These are phyloP conservation scores for Ophion obscuratus DNA, from an alignment of 2,888 invertebrate genomes.

Conservation along the genomic window DNA sequence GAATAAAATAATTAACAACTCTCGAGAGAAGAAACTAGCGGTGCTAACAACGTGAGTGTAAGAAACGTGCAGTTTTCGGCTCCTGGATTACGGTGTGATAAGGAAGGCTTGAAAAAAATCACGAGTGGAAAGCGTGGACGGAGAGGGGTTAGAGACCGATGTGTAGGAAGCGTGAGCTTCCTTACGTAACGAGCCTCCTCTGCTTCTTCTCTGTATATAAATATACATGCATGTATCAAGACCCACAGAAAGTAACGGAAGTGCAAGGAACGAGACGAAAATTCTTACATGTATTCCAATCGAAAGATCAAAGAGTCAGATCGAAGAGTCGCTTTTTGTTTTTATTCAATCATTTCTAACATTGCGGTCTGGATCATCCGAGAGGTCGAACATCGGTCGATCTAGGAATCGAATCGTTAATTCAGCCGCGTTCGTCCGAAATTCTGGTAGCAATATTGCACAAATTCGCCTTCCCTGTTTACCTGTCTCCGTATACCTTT, in stretches of 20 bases:
- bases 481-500: background rate
- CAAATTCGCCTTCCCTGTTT: conserved; percentile 5
- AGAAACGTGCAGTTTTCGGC: conserved; percentile 46
- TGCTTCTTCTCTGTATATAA: background rate
- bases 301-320: no score
- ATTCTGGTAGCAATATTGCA: conserved; percentile 11
- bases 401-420: conserved; percentile 21
- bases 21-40: background rate
- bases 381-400: conserved; percentile 5
- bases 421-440: conserved; percentile 1
- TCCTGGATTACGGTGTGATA: conserved; percentile 55
- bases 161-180: conserved; percentile 38
- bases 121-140: conserved; percentile 12
- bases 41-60: conserved; percentile 50
- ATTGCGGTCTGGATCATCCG: conserved; percentile 22
- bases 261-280: background rate
- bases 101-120: conserved; percentile 56
- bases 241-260: background rate
- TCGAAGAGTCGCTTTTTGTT: conserved; percentile 21
- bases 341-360: background rate
- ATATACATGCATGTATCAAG: background rate
- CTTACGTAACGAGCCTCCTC: conserved; percentile 51
- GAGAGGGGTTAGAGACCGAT: background rate
- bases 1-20: background rate
- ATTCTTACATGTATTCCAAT: background rate